Evolutionary conservation across 2,113 vertebrate species (phyloP).

Genomic region (Phainopepla nitens): DNA sequence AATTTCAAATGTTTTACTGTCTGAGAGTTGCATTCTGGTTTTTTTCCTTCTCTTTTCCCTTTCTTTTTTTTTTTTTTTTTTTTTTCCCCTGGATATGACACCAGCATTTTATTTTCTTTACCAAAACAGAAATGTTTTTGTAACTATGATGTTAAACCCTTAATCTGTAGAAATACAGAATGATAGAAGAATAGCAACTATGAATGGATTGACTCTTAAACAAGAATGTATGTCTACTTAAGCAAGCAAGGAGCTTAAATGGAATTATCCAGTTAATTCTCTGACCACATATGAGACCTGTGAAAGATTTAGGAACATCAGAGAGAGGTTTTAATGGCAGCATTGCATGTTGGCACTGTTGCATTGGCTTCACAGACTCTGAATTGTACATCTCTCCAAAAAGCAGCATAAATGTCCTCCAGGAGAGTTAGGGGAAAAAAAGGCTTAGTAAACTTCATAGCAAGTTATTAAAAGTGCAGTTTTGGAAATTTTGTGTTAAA

Average conservation of each 20-base stretch:
- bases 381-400: background rate
- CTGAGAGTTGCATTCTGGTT: background rate
- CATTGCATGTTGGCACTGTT: background rate
- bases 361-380: background rate
- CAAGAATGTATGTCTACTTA: background rate
- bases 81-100: background rate
- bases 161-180: background rate
- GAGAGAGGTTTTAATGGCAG: background rate
- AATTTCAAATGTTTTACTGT: background rate
- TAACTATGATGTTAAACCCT: background rate
- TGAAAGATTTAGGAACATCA: conserved; percentile 5
- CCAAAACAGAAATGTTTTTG: background rate
- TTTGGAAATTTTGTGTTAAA: background rate
- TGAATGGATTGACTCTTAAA: background rate
- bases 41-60: background rate
- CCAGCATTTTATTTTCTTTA: background rate
- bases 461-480: background rate
- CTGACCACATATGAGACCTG: background rate
- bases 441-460: background rate
- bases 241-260: background rate
- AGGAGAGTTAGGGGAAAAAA: background rate
- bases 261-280: conserved; percentile 40
- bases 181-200: background rate
- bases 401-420: background rate
- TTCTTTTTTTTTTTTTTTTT: no score